phyloP scores from a whole-genome alignment of 1,140 invertebrate genomes.

The Tetragonula clypearis region DNA sequence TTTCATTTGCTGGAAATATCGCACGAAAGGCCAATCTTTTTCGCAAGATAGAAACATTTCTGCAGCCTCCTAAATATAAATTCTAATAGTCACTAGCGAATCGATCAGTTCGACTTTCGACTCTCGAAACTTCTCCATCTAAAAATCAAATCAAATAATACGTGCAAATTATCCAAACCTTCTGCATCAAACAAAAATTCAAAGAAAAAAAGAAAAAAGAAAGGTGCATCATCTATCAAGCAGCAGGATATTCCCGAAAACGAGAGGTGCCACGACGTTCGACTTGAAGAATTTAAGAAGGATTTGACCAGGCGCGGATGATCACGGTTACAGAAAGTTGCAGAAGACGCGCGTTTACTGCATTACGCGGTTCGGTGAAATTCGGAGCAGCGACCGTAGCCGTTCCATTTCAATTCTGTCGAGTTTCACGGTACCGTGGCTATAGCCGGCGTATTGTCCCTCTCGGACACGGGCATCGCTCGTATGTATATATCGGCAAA shows the following conservation, averaged over 20 bases:
- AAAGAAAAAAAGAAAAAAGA: no score
- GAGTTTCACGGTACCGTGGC: constrained; percentile 4
- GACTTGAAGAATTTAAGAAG: neutral
- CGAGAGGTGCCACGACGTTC: neutral
- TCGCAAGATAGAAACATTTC: no score
- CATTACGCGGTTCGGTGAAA: neutral
- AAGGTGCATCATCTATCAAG: no score
- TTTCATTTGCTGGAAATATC: neutral
- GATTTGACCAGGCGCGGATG: neutral
- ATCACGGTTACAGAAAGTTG: constrained; percentile 14
- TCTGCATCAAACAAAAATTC: no score
- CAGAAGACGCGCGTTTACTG: neutral
- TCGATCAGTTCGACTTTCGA: no score
- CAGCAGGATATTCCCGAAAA: no score
- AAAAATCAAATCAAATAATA: no score
- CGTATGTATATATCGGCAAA: constrained; percentile 3
- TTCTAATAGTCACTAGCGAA: no score
- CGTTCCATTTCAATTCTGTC: constrained; percentile 39
- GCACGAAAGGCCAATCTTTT: rapidly evolving
- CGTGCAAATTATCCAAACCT: no score
- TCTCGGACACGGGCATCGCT: neutral
- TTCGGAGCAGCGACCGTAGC: constrained; percentile 29
- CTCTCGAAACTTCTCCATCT: no score
- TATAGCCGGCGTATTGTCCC: neutral
- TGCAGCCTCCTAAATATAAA: no score